Conservation (phyloP, 2,888 invertebrate species). For the Caenorhabditis sp. region DNA sequence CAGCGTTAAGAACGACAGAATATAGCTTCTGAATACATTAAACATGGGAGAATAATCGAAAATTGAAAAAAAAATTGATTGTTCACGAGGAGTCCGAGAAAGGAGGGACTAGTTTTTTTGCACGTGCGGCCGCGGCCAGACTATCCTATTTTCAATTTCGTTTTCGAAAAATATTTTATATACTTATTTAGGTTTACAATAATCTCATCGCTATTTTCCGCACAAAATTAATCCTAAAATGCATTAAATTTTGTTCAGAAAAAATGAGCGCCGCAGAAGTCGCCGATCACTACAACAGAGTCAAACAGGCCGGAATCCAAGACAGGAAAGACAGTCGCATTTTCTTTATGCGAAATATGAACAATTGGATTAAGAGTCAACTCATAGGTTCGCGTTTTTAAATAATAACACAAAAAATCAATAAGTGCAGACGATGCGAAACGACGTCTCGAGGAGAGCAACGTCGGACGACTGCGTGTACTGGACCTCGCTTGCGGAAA, state of each 20-base stretch:
- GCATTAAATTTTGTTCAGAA: not conserved
- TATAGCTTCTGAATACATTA: conserved; percentile 11
- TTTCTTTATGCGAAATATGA: conserved; percentile 94
- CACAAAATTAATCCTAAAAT: too few relatives aligned
- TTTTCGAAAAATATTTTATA: too few relatives aligned
- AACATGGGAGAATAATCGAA: not conserved
- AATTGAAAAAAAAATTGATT: not conserved
- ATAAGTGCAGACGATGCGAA: conserved; percentile 63
- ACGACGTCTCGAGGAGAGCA: conserved; percentile 38
- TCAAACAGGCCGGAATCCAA: conserved; percentile 88
- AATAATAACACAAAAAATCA: not conserved
- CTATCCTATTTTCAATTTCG: conserved; percentile 6
- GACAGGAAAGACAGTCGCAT: conserved; percentile 91
- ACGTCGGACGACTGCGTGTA: conserved; percentile 81
- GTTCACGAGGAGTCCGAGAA: conserved; percentile 16
- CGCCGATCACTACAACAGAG: conserved; percentile 92
- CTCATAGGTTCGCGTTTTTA: conserved; percentile 89
- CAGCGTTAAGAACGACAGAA: too few relatives aligned
- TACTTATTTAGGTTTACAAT: too few relatives aligned
- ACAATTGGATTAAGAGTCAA: conserved; percentile 98
- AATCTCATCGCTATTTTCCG: too few relatives aligned
- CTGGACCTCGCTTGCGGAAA: conserved; percentile 98
- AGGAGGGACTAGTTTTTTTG: not conserved
- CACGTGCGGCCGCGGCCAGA: not conserved
- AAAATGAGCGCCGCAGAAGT: conserved; percentile 82